Evolutionary conservation across 1,140 invertebrate species (phyloP).

Genomic region (Delia radicum): DNA sequence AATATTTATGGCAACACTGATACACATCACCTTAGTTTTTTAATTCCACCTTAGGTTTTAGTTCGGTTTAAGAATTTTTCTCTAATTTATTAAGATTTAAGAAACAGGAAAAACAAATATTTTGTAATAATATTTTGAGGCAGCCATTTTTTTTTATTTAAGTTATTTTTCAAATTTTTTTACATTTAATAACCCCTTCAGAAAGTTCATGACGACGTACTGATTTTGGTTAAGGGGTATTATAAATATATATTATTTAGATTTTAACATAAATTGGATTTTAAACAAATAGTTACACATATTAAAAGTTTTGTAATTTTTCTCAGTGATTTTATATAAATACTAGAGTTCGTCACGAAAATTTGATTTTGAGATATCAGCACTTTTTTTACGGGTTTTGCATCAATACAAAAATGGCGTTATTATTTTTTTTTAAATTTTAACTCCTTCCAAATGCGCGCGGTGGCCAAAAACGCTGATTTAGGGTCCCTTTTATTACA

Average conservation of each 20-base stretch:
- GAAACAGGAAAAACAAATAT: not conserved
- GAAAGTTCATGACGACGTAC: too few relatives aligned
- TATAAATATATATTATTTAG: not conserved
- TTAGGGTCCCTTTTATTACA: too few relatives aligned
- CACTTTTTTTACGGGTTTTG: too few relatives aligned
- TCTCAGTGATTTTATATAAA: too few relatives aligned
- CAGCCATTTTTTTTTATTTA: constrained; percentile 8
- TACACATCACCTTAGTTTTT: constrained; percentile 1
- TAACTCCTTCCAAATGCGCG: too few relatives aligned
- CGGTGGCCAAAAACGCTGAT: too few relatives aligned
- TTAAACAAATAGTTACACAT: not conserved
- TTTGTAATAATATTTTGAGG: not conserved
- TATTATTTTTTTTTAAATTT: too few relatives aligned
- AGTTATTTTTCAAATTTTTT: not conserved
- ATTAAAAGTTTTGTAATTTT: not conserved
- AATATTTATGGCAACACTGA: not conserved
- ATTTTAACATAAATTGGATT: not conserved
- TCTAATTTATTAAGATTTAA: not conserved
- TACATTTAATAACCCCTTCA: too few relatives aligned
- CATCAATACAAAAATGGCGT: too few relatives aligned
- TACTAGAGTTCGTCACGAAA: too few relatives aligned
- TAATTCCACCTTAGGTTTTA: not conserved
- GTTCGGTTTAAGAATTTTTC: not conserved
- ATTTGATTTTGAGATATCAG: too few relatives aligned
- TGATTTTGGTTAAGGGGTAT: too few relatives aligned